These are phyloP conservation scores for Diadromus collaris DNA, from an alignment of 2,888 invertebrate genomes.

Conservation along the genomic window DNA sequence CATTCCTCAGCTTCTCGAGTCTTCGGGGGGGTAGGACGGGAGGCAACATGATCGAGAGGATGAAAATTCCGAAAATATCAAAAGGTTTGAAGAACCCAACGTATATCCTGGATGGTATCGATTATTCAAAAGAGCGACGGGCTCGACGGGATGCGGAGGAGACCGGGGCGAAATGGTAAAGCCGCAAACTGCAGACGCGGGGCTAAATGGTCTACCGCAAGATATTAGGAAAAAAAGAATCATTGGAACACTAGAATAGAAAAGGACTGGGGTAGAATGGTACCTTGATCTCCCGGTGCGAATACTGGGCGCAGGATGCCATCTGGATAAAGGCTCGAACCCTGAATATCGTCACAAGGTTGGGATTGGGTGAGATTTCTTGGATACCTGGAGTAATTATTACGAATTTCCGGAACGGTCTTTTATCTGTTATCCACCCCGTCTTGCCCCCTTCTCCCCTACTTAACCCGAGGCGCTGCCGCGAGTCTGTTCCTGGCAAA, in stretches of 20 bases:
- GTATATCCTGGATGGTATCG: conserved; percentile 4
- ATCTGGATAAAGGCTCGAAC: background rate
- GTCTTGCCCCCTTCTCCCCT: background rate
- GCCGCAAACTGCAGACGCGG: background rate
- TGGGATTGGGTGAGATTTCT: background rate
- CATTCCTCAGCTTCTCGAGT: background rate
- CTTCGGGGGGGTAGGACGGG: no score
- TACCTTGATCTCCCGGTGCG: background rate
- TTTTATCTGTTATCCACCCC: no score
- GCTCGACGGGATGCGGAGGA: background rate
- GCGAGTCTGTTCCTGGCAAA: background rate
- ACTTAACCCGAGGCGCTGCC: background rate
- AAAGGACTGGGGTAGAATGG: background rate
- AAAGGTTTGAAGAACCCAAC: background rate
- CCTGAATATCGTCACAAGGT: background rate
- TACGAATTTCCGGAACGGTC: background rate
- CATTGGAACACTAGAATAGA: background rate
- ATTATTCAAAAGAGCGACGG: conserved; percentile 12
- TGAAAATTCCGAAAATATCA: conserved; percentile 4
- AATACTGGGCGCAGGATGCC: no score
- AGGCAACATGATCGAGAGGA: background rate
- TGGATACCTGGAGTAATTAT: background rate
- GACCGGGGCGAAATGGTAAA: background rate
- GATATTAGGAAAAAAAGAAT: background rate
- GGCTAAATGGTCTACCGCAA: background rate